Evolutionary conservation across 2,797 vertebrate genomes (phyloP).

Genomic region (Euthynnus affinis): DNA sequence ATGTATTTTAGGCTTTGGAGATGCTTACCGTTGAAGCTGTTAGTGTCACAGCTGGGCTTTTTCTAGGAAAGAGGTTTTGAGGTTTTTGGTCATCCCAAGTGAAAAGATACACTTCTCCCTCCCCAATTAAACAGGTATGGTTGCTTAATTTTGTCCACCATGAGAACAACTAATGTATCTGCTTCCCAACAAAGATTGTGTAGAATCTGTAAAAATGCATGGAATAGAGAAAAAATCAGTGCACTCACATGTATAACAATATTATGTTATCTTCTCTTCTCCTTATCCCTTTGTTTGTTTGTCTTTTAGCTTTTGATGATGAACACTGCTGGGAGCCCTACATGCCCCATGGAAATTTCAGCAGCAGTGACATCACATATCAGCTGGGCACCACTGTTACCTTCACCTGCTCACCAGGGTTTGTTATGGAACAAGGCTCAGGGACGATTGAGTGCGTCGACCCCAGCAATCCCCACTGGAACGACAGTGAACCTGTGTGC

Average conservation of each 20-base stretch:
- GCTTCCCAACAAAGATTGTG: neutral
- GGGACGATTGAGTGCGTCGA: conserved; percentile 92
- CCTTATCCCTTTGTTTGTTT: neutral
- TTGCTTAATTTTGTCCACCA: neutral
- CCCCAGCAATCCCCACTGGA: conserved; percentile 93
- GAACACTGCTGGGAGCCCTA: conserved; percentile 95
- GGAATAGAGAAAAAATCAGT: neutral
- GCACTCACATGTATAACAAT: neutral
- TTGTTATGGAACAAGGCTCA: conserved; percentile 91
- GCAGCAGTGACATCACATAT: conserved; percentile 91
- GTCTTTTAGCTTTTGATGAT: conserved; percentile 89
- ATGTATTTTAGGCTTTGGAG: conserved; percentile 47
- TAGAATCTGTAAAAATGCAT: neutral
- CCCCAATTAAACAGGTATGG: conserved; percentile 7
- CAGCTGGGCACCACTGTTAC: conserved; percentile 89
- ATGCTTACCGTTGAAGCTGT: conserved; percentile 24
- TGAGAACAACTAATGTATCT: neutral
- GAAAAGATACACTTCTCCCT: conserved; percentile 10
- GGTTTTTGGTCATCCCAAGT: conserved; percentile 7
- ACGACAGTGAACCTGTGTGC: conserved; percentile 93
- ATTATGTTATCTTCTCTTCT: neutral
- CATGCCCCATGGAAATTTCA: conserved; percentile 94
- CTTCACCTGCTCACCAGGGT: conserved; percentile 93
- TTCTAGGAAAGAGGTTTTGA: conserved; percentile 8
- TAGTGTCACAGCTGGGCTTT: conserved; percentile 24